Evolutionary conservation across 2,888 invertebrate species (phyloP).

Genomic region (Latrodectus hesperus): DNA sequence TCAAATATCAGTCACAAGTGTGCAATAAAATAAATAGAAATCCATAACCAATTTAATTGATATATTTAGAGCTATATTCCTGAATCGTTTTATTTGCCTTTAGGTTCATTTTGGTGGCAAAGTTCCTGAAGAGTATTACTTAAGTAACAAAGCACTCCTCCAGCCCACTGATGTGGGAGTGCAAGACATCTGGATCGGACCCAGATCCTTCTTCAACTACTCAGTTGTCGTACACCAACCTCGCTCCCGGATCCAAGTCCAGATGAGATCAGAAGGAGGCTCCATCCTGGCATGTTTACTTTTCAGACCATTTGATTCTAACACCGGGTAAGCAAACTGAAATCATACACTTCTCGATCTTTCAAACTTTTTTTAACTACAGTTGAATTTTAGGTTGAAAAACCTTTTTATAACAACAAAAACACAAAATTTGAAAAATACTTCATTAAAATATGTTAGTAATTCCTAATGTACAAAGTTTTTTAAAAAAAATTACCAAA

Average conservation of each 20-base stretch:
- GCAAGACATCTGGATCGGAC: background rate
- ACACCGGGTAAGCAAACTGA: too few relatives aligned
- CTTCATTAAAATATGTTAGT: background rate
- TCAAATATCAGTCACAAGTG: too few relatives aligned
- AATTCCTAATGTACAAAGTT: too few relatives aligned
- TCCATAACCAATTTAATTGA: too few relatives aligned
- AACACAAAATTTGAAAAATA: background rate
- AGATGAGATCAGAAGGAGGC: background rate
- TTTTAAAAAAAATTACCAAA: too few relatives aligned
- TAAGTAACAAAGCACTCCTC: background rate
- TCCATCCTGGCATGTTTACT: background rate
- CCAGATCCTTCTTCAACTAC: background rate
- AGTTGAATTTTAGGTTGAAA: background rate
- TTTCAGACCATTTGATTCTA: background rate
- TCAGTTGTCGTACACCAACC: background rate
- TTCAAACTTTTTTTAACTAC: too few relatives aligned
- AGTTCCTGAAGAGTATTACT: background rate
- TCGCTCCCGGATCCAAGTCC: background rate
- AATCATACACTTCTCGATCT: too few relatives aligned
- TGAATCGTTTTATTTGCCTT: background rate
- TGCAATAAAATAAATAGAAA: too few relatives aligned
- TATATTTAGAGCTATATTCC: too few relatives aligned
- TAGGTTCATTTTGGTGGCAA: background rate
- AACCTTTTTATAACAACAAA: background rate
- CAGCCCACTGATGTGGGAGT: background rate